Base-by-base conservation (phyloP, 2,113 vertebrate genomes). In the Poeciliopsis occidentalis region DNA sequence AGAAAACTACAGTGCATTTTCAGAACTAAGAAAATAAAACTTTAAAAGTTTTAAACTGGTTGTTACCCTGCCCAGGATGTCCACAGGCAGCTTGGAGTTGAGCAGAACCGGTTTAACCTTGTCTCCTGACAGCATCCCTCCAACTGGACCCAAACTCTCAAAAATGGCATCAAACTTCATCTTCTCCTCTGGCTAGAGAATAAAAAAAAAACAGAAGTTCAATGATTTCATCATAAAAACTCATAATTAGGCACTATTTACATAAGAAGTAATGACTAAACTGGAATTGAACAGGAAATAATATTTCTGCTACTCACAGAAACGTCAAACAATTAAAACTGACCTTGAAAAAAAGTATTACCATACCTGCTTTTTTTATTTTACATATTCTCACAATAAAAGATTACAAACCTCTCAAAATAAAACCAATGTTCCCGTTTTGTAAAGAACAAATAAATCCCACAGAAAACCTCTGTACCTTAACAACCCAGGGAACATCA, bases 51-150 rank as follows among this genome's bases (percentile, higher is more conserved):
- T 47, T 7, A 17, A 47, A 29, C n/a, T 19, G 57, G n/a, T 17
- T 32, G 92, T 93, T 95, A 99, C 98, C 93, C 98, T 94, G 91
- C 98, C 98, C 61, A 99, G 94, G 82, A 99, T 95, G 87, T 99
- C 98, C 91, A 99, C 97, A 75, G 98, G 96, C 57, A 99, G 94
- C 88, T 99, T 99, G 73, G 98, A 99, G 92, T 99, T 99, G 12
- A 99, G 97, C 81, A 99, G 94, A 47, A 99, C 98, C 57, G 98
- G 98, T 88, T 99, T 99, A 91, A 99, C 98, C 87, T 98, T 98
- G 65, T 98, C 98, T 27, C 98, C 98, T 44, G 97, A 96, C 26
- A 99, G 91, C 68, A 98, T 95, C 80, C 97, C 97, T 86, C 95
- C 95, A 41, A 95, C 93, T 60, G 98, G 98, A 67, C 89, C 95